Percentiles rank a stretch among this genome's conserved stretches.
These are phyloP conservation scores for Elymnias hypermnestra DNA, from an alignment of 1,140 invertebrate species.

Conservation along the genomic window DNA sequence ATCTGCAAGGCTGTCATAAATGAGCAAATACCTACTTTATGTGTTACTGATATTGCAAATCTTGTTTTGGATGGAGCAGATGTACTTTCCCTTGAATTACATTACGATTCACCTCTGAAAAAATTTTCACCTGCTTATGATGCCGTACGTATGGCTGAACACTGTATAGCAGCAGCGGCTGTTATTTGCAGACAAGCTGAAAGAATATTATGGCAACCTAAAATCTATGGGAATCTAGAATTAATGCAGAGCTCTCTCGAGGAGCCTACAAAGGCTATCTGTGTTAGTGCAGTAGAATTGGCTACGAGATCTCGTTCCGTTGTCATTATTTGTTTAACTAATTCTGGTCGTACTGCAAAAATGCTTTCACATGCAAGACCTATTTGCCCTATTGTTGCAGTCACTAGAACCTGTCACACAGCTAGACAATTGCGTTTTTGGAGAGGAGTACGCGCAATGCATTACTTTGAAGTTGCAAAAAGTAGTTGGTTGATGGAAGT, in stretches of 20 bases:
- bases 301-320: slow-evolving; percentile 80
- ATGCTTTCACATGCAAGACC: slow-evolving; percentile 83
- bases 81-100: slow-evolving; percentile 78
- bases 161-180: slow-evolving; percentile 80
- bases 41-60: slow-evolving; percentile 80
- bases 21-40: slow-evolving; percentile 78
- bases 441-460: slow-evolving; percentile 82
- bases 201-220: slow-evolving; percentile 76
- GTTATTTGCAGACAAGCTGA: slow-evolving; percentile 80
- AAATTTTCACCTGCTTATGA: slow-evolving; percentile 68
- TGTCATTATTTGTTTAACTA: slow-evolving; percentile 84
- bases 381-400: slow-evolving; percentile 84
- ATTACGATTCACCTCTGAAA: slow-evolving; percentile 79
- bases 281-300: slow-evolving; percentile 86
- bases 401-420: slow-evolving; percentile 81
- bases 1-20: slow-evolving; percentile 81
- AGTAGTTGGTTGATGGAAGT: slow-evolving; percentile 83
- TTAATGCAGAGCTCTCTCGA: slow-evolving; percentile 50
- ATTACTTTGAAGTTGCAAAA: slow-evolving; percentile 75
- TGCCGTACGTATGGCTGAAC: slow-evolving; percentile 58
- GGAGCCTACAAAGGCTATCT: slow-evolving; percentile 83
- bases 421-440: slow-evolving; percentile 84
- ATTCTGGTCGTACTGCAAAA: slow-evolving; percentile 83
- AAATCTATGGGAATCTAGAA: slow-evolving; percentile 50
- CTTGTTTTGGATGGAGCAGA: slow-evolving; percentile 82